phyloP scores from a whole-genome alignment of 1,140 invertebrate genomes.

The Brachionus koreanus region DNA sequence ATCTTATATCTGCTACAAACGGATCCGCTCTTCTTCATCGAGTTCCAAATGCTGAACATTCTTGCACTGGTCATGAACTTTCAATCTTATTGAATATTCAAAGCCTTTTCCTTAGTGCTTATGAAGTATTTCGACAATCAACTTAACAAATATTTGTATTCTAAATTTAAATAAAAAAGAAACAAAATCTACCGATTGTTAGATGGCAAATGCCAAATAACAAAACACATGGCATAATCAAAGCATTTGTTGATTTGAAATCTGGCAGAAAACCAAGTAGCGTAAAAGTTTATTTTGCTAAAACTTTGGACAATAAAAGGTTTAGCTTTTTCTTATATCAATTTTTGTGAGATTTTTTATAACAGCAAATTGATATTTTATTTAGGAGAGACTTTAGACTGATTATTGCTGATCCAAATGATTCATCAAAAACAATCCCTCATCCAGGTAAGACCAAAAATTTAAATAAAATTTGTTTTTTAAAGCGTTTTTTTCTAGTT shows the following conservation, averaged over 20 bases:
- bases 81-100: conserved; percentile 48
- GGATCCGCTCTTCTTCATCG: background rate
- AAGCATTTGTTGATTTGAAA: conserved; percentile 47
- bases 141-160: conserved; percentile 42
- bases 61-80: conserved; percentile 50
- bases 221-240: conserved; percentile 45
- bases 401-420: conserved; percentile 48
- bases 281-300: conserved; percentile 48
- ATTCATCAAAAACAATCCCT: conserved; percentile 48
- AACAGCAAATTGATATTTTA: background rate
- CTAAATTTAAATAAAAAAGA: background rate
- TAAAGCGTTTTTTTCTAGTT: background rate
- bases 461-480: conserved; percentile 1
- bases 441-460: conserved; percentile 45
- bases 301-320: conserved; percentile 48
- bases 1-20: background rate
- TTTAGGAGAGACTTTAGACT: conserved; percentile 49
- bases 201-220: conserved; percentile 33
- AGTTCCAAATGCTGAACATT: conserved; percentile 53
- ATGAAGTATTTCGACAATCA: conserved; percentile 45
- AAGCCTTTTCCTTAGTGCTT: conserved; percentile 48
- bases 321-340: background rate
- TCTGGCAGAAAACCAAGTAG: conserved; percentile 47
- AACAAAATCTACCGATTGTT: background rate
- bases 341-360: too few species aligned